A percentile compares a stretch with the other conserved stretches of the same genome.
Evolutionary conservation across 1,140 invertebrate genomes (phyloP).

Genomic region (Papilio machaon): DNA sequence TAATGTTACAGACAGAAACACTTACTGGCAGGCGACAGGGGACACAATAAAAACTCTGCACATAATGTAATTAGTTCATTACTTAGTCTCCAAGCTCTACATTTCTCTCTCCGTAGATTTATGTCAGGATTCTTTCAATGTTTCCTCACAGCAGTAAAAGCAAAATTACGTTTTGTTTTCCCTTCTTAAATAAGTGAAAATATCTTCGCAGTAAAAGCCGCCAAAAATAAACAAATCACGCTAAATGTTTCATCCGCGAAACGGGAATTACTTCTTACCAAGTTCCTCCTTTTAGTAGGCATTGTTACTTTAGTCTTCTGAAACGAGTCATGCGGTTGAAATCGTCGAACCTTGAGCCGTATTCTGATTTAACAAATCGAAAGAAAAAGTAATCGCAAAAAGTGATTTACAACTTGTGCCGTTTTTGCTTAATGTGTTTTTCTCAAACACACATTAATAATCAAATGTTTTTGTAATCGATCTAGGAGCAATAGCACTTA

Average conservation of each 20-base stretch:
- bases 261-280: slow-evolving; percentile 32
- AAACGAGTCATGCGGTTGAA: slow-evolving; percentile 36
- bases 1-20: not conserved
- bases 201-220: slow-evolving; percentile 41
- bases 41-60: slow-evolving; percentile 33
- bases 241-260: slow-evolving; percentile 29
- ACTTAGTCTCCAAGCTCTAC: slow-evolving; percentile 63
- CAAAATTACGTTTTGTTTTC: slow-evolving; percentile 52
- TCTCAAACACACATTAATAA: slow-evolving; percentile 34
- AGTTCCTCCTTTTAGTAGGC: slow-evolving; percentile 30
- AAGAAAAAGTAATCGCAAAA: slow-evolving; percentile 36
- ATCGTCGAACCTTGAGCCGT: slow-evolving; percentile 36
- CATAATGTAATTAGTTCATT: slow-evolving; percentile 78
- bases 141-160: slow-evolving; percentile 54
- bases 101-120: slow-evolving; percentile 63
- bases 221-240: slow-evolving; percentile 38
- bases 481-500: slow-evolving; percentile 14
- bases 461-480: slow-evolving; percentile 30
- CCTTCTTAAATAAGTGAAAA: slow-evolving; percentile 45
- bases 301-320: slow-evolving; percentile 27
- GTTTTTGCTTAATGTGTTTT: slow-evolving; percentile 32
- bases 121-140: slow-evolving; percentile 59
- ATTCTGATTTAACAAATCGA: slow-evolving; percentile 38
- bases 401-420: slow-evolving; percentile 35
- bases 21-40: not conserved